Conservation (phyloP, 2,113 vertebrate species). For the Ciconia boyciana region DNA sequence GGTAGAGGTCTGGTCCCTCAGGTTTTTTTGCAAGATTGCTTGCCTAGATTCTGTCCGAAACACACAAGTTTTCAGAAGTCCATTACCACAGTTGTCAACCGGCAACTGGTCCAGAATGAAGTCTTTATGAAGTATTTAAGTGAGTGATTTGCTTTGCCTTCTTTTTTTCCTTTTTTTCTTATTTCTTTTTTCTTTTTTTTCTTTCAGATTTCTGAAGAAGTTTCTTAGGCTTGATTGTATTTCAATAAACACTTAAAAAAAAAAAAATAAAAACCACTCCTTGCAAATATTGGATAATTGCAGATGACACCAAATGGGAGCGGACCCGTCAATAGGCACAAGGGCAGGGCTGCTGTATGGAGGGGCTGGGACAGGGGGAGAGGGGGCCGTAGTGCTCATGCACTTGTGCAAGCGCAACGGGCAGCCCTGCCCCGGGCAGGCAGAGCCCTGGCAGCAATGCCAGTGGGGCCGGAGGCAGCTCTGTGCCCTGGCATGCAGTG, state of each 20-base stretch:
- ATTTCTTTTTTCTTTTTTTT: background rate
- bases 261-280: background rate
- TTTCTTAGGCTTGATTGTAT: background rate
- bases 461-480: accelerated
- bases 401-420: no score
- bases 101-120: background rate
- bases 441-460: background rate
- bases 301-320: background rate
- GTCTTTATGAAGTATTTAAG: background rate
- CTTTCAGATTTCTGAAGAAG: background rate
- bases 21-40: background rate
- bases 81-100: background rate
- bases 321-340: no score
- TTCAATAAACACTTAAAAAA: background rate
- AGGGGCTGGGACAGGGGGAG: background rate
- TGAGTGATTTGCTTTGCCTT: background rate
- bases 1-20: background rate
- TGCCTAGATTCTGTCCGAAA: background rate
- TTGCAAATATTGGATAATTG: background rate
- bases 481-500: background rate
- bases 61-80: background rate
- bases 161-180: no score
- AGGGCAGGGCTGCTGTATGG: background rate
- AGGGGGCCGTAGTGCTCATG: accelerated
- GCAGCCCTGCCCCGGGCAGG: background rate